phyloP scores from a whole-genome alignment of 64 coral and sea anemone genomes.

The Orbicella faveolata region DNA sequence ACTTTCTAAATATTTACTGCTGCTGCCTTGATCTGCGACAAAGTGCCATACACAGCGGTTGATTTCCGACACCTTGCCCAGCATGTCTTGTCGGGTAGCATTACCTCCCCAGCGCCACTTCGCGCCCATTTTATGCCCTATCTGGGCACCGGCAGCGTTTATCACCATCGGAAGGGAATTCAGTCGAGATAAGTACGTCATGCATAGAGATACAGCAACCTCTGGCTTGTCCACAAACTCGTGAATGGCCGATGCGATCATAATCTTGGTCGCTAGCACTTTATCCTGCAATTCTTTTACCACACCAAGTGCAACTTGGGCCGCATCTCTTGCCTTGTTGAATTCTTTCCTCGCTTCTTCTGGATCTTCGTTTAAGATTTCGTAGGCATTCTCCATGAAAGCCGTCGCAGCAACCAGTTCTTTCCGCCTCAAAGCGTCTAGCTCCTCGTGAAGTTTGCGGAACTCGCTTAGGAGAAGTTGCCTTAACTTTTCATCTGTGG shows the following conservation, averaged over 20 bases:
- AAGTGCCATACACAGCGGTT: slow-evolving; percentile 89
- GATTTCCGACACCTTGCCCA: slow-evolving; percentile 79
- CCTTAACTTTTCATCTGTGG: slow-evolving; percentile 88
- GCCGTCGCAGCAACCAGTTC: slow-evolving; percentile 87
- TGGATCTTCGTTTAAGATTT: slow-evolving; percentile 75
- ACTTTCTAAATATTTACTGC: slow-evolving; percentile 23
- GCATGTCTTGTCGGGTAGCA: slow-evolving; percentile 44
- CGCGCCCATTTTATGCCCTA: slow-evolving; percentile 67
- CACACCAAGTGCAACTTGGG: slow-evolving; percentile 89
- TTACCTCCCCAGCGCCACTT: slow-evolving; percentile 71
- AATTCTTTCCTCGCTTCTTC: slow-evolving; percentile 95
- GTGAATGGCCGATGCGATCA: slow-evolving; percentile 91
- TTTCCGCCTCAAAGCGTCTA: slow-evolving; percentile 87
- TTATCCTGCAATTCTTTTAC: slow-evolving; percentile 87
- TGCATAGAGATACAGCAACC: slow-evolving; percentile 70
- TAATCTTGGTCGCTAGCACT: slow-evolving; percentile 94
- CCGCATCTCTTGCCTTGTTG: slow-evolving; percentile 94
- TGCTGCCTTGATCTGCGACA: slow-evolving; percentile 20
- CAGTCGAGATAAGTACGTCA: slow-evolving; percentile 83
- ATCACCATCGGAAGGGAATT: slow-evolving; percentile 71
- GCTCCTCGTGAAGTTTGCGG: slow-evolving; percentile 83
- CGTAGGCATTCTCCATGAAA: slow-evolving; percentile 99
- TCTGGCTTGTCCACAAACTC: slow-evolving; percentile 92
- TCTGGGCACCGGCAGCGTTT: slow-evolving; percentile 49
- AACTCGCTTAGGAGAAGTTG: slow-evolving; percentile 89